Percentiles rank a stretch among this genome's conserved stretches.
Evolutionary conservation across 2,797 vertebrate genomes (phyloP).

Genomic region (Mormyrus hasselquistii): DNA sequence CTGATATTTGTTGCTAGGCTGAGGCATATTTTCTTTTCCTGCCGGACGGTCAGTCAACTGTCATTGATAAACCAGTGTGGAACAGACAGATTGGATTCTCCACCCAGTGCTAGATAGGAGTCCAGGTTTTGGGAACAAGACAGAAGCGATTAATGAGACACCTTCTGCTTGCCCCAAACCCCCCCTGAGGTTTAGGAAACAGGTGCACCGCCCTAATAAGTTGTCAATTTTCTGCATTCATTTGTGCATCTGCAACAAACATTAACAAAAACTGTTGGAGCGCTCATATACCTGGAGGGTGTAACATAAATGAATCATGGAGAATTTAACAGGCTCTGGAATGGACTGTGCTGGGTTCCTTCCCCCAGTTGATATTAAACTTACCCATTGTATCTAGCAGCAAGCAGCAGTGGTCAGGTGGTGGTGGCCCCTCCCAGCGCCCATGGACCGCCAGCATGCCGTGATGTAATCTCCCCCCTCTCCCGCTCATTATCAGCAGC

Average conservation of each 20-base stretch:
- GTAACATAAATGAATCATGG: neutral
- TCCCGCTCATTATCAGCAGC: neutral
- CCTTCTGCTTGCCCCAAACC: neutral
- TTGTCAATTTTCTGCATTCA: constrained; percentile 13
- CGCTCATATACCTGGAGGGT: neutral
- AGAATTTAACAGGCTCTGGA: neutral
- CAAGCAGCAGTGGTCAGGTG: neutral
- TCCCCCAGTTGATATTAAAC: neutral
- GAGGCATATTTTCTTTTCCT: neutral
- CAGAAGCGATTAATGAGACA: neutral
- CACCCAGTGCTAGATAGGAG: neutral
- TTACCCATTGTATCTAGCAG: neutral
- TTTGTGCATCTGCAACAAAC: neutral
- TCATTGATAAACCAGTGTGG: neutral
- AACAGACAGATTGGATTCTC: neutral
- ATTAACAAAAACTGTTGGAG: constrained; percentile 2
- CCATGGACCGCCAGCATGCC: neutral
- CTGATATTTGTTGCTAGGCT: neutral
- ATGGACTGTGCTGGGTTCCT: neutral
- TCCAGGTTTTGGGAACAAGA: neutral
- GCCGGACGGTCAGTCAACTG: neutral
- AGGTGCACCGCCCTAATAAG: neutral
- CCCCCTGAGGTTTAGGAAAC: neutral
- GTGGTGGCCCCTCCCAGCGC: neutral
- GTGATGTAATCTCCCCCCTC: neutral